phyloP scores from a whole-genome alignment of 2,888 invertebrate species.

The Buathra laborator region DNA sequence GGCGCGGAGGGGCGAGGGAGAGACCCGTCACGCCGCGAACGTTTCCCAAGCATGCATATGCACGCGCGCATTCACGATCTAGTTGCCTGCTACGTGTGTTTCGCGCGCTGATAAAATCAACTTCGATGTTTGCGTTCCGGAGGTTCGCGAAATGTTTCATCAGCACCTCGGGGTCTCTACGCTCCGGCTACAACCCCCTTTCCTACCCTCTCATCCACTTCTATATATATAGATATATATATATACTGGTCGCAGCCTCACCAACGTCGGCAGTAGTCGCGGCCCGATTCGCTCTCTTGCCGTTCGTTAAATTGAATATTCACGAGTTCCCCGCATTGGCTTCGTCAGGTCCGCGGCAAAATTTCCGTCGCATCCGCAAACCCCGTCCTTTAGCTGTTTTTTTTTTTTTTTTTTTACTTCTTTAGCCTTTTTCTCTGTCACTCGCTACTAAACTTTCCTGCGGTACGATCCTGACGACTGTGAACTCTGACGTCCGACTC shows the following conservation, averaged over 20 bases:
- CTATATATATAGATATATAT: constrained; percentile 31
- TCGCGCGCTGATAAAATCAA: constrained; percentile 78
- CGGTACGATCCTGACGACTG: constrained; percentile 41
- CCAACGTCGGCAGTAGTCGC: constrained; percentile 60
- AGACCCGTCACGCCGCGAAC: constrained; percentile 19
- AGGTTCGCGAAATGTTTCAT: constrained; percentile 70
- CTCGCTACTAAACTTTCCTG: constrained; percentile 47
- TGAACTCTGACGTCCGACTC: constrained; percentile 26
- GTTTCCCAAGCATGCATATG: constrained; percentile 61
- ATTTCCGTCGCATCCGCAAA: constrained; percentile 53
- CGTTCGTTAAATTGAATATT: constrained; percentile 67
- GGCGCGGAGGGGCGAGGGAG: background rate
- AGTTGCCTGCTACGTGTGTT: constrained; percentile 60
- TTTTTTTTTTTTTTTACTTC: constrained; percentile 13
- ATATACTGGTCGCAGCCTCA: background rate
- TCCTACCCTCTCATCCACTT: constrained; percentile 3
- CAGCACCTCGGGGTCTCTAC: constrained; percentile 62
- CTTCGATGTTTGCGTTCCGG: constrained; percentile 77
- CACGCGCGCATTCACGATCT: constrained; percentile 49
- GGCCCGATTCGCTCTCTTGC: constrained; percentile 62
- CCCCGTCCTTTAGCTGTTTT: background rate
- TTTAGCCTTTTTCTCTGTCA: background rate
- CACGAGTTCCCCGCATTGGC: constrained; percentile 58
- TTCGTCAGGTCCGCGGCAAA: constrained; percentile 63
- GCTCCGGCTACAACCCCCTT: constrained; percentile 29